Evolutionary conservation across 2,113 vertebrate genomes (phyloP).

Genomic region (Caranx melampygus): DNA sequence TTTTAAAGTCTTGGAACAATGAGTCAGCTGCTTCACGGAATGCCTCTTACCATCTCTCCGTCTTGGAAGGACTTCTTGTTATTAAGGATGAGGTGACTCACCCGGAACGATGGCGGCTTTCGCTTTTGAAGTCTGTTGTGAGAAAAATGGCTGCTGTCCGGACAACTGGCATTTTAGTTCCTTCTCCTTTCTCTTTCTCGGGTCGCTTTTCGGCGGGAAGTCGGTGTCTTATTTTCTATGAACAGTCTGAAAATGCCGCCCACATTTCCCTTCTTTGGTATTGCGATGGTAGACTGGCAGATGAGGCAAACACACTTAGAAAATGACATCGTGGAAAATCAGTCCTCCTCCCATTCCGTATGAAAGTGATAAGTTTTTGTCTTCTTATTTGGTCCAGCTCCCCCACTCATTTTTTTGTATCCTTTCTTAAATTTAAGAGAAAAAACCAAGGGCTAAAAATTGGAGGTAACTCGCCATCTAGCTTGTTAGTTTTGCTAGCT

Average conservation of each 20-base stretch:
- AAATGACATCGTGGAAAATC: conserved; percentile 14
- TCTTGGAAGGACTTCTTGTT: conserved; percentile 18
- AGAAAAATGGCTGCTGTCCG: conserved; percentile 22
- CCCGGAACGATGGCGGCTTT: conserved; percentile 14
- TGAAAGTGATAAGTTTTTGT: background rate
- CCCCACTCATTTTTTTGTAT: conserved; percentile 15
- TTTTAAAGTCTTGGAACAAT: conserved; percentile 34
- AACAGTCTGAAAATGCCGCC: conserved; percentile 6
- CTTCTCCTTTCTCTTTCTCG: conserved; percentile 40
- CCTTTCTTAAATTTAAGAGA: conserved; percentile 15
- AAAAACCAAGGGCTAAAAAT: too few species aligned
- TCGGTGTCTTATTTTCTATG: background rate
- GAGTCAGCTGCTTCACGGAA: background rate
- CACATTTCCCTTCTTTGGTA: conserved; percentile 13
- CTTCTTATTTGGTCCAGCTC: conserved; percentile 13
- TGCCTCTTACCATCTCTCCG: conserved; percentile 19
- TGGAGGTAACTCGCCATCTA: too few species aligned
- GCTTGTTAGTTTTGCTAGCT: background rate
- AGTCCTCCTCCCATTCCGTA: too few species aligned
- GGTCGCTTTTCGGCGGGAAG: conserved; percentile 8
- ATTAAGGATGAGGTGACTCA: conserved; percentile 1
- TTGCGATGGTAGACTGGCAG: background rate
- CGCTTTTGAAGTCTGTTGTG: conserved; percentile 4
- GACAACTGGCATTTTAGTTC: conserved; percentile 29
- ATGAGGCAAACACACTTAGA: conserved; percentile 8